Evolutionary conservation across 2,797 vertebrate genomes (phyloP).

Genomic region (Euthynnus affinis): DNA sequence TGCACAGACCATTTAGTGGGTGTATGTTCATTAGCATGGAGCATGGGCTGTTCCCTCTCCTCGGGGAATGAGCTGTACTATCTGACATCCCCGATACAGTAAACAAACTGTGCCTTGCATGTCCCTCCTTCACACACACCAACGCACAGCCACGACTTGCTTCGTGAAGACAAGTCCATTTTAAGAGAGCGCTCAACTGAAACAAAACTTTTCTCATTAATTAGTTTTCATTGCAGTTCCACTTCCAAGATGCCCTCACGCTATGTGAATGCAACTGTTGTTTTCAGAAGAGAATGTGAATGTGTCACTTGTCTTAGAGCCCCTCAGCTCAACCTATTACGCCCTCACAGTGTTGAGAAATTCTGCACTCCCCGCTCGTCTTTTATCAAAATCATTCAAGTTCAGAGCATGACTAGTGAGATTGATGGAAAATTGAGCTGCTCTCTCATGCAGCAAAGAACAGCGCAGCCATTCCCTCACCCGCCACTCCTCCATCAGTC

Average conservation of each 20-base stretch:
- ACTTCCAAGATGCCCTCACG: slow-evolving; percentile 34
- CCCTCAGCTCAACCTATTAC: slow-evolving; percentile 68
- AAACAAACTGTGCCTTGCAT: slow-evolving; percentile 73
- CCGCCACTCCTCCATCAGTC: slow-evolving; percentile 79
- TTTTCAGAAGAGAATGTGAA: slow-evolving; percentile 43
- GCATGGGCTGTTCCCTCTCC: slow-evolving; percentile 62
- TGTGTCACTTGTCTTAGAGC: slow-evolving; percentile 38
- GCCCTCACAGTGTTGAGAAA: slow-evolving; percentile 61
- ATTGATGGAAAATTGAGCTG: slow-evolving; percentile 90
- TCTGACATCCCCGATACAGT: slow-evolving; percentile 72
- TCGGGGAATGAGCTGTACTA: slow-evolving; percentile 56
- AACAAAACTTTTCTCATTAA: slow-evolving; percentile 73
- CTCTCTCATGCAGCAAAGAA: slow-evolving; percentile 87
- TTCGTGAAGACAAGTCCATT: slow-evolving; percentile 52
- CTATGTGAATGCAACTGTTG: slow-evolving; percentile 34
- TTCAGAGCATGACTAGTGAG: slow-evolving; percentile 89
- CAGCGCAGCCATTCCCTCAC: slow-evolving; percentile 85
- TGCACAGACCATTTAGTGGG: slow-evolving; percentile 72
- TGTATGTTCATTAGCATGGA: slow-evolving; percentile 85
- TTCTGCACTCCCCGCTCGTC: slow-evolving; percentile 74
- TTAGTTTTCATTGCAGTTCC: slow-evolving; percentile 53
- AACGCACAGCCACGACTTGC: slow-evolving; percentile 26
- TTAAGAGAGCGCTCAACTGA: slow-evolving; percentile 56
- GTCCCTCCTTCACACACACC: slow-evolving; percentile 55
- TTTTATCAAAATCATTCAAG: slow-evolving; percentile 82